These are phyloP conservation scores for Hyphantria cunea DNA, from an alignment of 1,140 invertebrate genomes.

Conservation along the genomic window DNA sequence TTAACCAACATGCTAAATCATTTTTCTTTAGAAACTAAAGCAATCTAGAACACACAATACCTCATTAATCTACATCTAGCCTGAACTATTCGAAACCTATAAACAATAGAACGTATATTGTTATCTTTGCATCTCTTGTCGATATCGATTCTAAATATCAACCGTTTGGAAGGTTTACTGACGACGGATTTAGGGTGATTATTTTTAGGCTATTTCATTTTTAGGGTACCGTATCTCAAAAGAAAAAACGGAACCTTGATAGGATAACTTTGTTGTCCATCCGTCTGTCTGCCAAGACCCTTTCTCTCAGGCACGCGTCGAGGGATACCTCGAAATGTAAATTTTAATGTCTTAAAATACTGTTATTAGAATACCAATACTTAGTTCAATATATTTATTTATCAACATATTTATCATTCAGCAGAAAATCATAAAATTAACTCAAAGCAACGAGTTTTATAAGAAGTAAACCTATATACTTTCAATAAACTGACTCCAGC, in stretches of 20 bases:
- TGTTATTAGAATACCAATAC: too few species aligned
- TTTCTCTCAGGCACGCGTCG: too few species aligned
- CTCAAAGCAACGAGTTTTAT: neutral
- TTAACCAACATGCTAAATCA: too few species aligned
- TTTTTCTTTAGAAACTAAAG: neutral
- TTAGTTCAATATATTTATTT: too few species aligned
- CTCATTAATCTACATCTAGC: conserved; percentile 1
- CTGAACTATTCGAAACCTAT: conserved; percentile 35
- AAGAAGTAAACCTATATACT: neutral
- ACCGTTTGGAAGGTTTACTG: conserved; percentile 54
- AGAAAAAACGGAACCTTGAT: too few species aligned
- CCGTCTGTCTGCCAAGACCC: too few species aligned
- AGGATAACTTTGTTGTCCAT: too few species aligned
- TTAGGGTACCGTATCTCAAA: too few species aligned
- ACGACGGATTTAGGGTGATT: conserved; percentile 33
- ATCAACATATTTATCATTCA: too few species aligned
- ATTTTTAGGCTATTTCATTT: too few species aligned
- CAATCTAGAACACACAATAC: conserved; percentile 3
- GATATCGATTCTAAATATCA: conserved; percentile 54
- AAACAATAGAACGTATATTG: conserved; percentile 54
- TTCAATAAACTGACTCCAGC: conserved; percentile 24
- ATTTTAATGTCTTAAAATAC: too few species aligned
- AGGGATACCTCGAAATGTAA: too few species aligned
- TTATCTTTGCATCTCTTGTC: conserved; percentile 49
- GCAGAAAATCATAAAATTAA: neutral